A percentile compares a stretch with the other conserved stretches of the same genome.
These are phyloP conservation scores for Nyctibius grandis DNA, from an alignment of 2,797 vertebrate genomes.

Conservation along the genomic window DNA sequence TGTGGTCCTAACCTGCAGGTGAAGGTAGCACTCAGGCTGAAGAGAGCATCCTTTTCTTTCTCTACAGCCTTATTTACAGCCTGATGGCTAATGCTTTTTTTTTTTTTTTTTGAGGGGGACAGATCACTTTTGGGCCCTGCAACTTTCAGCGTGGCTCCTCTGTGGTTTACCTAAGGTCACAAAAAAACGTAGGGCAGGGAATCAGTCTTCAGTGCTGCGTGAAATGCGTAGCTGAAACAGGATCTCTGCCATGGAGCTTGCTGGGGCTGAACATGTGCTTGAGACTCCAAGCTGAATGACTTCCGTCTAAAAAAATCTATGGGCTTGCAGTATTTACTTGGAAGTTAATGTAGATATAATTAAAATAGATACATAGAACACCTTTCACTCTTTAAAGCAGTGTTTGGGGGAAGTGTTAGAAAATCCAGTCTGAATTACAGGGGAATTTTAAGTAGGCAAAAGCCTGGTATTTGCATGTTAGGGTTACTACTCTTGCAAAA, in stretches of 20 bases:
- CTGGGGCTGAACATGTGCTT: not conserved
- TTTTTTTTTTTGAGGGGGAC: not conserved
- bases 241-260: not conserved
- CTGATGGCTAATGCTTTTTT: not conserved
- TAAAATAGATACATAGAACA: not conserved
- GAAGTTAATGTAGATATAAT: not conserved
- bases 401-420: not conserved
- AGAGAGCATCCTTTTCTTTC: not conserved
- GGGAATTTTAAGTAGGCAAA: not conserved
- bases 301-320: not conserved
- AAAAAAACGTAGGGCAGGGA: not conserved
- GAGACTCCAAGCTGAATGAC: not conserved
- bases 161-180: not conserved
- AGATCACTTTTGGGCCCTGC: not conserved
- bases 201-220: rapidly evolving
- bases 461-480: not conserved
- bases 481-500: not conserved
- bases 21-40: not conserved
- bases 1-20: not conserved
- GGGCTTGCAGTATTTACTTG: not conserved
- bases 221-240: not conserved
- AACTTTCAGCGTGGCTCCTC: not conserved
- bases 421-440: not conserved
- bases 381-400: not conserved
- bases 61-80: not conserved